Evolutionary conservation across 2,888 invertebrate species (phyloP), one percentile per base, ranked within the genome.

Genomic region (Campopleginae sp.): DNA sequence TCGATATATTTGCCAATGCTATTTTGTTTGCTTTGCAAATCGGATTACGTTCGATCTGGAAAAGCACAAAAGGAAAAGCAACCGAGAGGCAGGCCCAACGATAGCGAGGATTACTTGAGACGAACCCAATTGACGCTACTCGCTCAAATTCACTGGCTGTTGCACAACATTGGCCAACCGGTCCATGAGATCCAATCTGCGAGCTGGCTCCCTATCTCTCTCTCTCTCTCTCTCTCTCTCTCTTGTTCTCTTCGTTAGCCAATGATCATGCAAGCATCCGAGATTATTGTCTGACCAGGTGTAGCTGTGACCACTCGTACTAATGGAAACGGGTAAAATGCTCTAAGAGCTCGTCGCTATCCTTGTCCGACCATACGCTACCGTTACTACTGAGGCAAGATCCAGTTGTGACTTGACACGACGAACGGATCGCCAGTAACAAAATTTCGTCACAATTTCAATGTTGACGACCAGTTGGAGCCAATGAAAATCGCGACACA

Each of bases 211-310:
- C 46, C n/a, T n/a, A n/a, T n/a, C n/a, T n/a, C n/a, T n/a, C n/a
- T 27, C 8, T n/a, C 58, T 5, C 38, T 42, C 31, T 48, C 51
- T 48, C 51, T 76, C 23, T 12, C 46, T 58, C 65, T 65, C 66
- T 3, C 31, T 51, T 19, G 48, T 33, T 31, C 23, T 33, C 23
- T 38, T 48, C 27, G 54, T 44, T 42, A 23, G 46, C 19, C 44
- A 31, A 33, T 23, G 23, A 65, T 14, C 17, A 31, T 48, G 19
- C 66, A 65, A 72, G 54, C 70, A 48, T 70, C 79, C 71, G 58
- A 80, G 61, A 85, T 87, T 76, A 85, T 87, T 85, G 85, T 82
- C 85, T 70, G 81, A 86, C 79, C 79, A 85, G 65, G 46, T 76
- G 76, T 81, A 85, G 48, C 80, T 80, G 51, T 83, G 79, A 81